A percentile compares a stretch with the other conserved stretches of the same genome.
Evolutionary conservation across 2,888 invertebrate genomes (phyloP).

Genomic region (Seira sanloemensis): DNA sequence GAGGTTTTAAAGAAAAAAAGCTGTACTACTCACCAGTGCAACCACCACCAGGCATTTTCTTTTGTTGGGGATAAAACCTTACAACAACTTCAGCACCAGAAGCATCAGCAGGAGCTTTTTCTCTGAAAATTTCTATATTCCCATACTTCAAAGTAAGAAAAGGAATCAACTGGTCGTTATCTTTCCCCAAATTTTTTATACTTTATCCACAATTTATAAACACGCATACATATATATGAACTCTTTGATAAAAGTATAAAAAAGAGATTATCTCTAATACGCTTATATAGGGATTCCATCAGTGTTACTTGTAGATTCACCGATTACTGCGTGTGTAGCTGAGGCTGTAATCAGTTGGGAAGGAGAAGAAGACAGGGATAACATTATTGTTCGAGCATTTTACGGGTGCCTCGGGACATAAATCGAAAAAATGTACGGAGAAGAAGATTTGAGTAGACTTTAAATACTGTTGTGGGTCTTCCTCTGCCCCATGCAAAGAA

Average conservation of each 20-base stretch:
- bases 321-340: background rate
- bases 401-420: conserved; percentile 57
- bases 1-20: background rate
- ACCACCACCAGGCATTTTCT: conserved; percentile 39
- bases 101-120: conserved; percentile 58
- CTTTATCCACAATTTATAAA: conserved; percentile 44
- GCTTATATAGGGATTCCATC: background rate
- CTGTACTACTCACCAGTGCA: conserved; percentile 11
- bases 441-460: conserved; percentile 55
- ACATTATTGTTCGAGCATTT: conserved; percentile 50
- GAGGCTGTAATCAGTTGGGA: conserved; percentile 29
- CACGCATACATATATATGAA: conserved; percentile 8
- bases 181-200: conserved; percentile 50
- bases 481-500: background rate
- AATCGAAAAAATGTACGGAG: conserved; percentile 36
- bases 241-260: background rate
- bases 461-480: conserved; percentile 39
- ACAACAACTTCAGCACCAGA: conserved; percentile 50
- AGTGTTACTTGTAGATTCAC: background rate
- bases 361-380: conserved; percentile 27
- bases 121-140: conserved; percentile 16
- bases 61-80: conserved; percentile 50
- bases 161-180: conserved; percentile 54
- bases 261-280: background rate
- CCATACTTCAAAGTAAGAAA: conserved; percentile 24